phyloP scores from a whole-genome alignment of 2,888 invertebrate genomes.

The Neuroscelio doddi region DNA sequence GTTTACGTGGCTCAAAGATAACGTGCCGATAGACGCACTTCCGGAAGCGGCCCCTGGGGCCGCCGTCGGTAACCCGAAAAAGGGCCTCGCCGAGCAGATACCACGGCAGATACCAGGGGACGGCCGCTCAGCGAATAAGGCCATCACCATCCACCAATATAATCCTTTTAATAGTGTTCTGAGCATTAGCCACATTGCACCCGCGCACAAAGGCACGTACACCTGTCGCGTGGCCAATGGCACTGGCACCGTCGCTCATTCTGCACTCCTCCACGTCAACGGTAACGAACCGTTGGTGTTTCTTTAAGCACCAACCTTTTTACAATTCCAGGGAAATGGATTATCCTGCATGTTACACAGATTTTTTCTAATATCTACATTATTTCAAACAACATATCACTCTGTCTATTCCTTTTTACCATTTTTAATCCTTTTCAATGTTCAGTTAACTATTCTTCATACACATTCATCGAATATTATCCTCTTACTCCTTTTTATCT shows the following conservation, averaged over 20 bases:
- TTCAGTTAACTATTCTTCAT: too few species aligned
- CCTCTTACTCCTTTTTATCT: too few species aligned
- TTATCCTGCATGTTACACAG: neutral
- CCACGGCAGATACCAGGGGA: slow-evolving; percentile 36
- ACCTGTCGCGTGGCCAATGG: slow-evolving; percentile 77
- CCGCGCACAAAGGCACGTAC: slow-evolving; percentile 76
- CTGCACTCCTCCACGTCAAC: slow-evolving; percentile 76
- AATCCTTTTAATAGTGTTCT: slow-evolving; percentile 77
- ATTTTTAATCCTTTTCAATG: too few species aligned
- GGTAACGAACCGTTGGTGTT: slow-evolving; percentile 72
- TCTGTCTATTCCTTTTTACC: too few species aligned
- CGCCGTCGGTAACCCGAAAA: slow-evolving; percentile 50
- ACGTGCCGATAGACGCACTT: slow-evolving; percentile 70
- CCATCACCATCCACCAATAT: slow-evolving; percentile 76
- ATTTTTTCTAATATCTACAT: too few species aligned
- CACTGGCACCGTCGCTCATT: slow-evolving; percentile 76
- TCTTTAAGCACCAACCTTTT: slow-evolving; percentile 44
- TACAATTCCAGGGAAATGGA: slow-evolving; percentile 28
- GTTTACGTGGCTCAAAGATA: slow-evolving; percentile 79
- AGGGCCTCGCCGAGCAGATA: slow-evolving; percentile 43
- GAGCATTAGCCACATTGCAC: slow-evolving; percentile 76
- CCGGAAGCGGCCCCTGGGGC: slow-evolving; percentile 51
- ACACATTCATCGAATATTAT: too few species aligned
- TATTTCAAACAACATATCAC: too few species aligned
- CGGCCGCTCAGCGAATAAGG: slow-evolving; percentile 56